phyloP scores from a whole-genome alignment of 2,113 vertebrate species.

The Notechis scutatus region DNA sequence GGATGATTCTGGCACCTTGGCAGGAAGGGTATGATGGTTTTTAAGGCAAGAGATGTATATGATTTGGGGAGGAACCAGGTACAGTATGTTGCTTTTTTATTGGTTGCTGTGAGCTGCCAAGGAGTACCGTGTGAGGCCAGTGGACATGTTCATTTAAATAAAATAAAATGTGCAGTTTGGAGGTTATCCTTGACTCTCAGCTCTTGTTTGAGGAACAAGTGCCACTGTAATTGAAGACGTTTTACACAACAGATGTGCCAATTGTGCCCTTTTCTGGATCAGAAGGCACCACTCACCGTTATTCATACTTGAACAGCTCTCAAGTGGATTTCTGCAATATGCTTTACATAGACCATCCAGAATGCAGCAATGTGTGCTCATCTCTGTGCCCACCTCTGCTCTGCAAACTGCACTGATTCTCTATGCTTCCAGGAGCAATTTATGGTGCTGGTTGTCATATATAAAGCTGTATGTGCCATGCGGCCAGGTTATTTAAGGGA shows the following conservation, averaged over 20 bases:
- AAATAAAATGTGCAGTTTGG: neutral
- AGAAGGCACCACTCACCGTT: neutral
- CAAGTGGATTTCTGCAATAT: neutral
- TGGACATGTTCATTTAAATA: neutral
- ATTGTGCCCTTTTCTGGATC: neutral
- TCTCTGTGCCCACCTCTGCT: neutral
- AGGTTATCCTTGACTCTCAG: neutral
- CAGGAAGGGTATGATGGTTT: neutral
- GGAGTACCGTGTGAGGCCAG: neutral
- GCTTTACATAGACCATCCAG: neutral
- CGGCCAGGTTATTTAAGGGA: neutral
- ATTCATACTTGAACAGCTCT: neutral
- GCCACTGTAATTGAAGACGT: neutral
- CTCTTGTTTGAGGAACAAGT: neutral
- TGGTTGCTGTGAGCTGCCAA: neutral
- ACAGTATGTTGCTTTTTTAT: neutral
- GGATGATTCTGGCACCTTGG: neutral
- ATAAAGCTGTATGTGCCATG: neutral
- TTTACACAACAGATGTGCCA: neutral
- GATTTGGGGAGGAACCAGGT: neutral
- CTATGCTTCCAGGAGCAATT: neutral
- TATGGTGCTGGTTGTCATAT: neutral
- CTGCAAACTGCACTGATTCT: neutral
- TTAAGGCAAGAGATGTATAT: neutral
- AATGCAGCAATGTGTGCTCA: neutral